Evolutionary conservation across 2,888 invertebrate genomes (phyloP).

Genomic region (Mythimna pallens): DNA sequence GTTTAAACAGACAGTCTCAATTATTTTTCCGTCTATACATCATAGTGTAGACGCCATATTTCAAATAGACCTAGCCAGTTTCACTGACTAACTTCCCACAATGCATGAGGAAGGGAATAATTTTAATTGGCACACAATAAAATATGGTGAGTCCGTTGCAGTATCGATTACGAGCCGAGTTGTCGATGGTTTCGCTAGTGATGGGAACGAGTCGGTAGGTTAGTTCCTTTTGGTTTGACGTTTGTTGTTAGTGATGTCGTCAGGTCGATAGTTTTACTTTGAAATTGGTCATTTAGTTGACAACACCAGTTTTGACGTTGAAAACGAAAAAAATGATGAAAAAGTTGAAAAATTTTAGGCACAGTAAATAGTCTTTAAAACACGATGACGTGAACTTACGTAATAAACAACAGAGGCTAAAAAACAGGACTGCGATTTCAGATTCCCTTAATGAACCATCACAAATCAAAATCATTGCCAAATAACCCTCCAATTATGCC

Average conservation of each 20-base stretch:
- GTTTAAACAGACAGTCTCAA: slow-evolving; percentile 53
- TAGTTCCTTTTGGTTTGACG: slow-evolving; percentile 18
- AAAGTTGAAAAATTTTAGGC: background rate
- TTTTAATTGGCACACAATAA: slow-evolving; percentile 89
- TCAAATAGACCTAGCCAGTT: slow-evolving; percentile 55
- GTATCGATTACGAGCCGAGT: slow-evolving; percentile 77
- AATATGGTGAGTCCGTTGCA: slow-evolving; percentile 81
- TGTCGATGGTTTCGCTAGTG: slow-evolving; percentile 69
- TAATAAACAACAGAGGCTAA: rapidly evolving
- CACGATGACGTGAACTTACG: background rate
- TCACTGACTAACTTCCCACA: slow-evolving; percentile 64
- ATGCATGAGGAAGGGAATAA: slow-evolving; percentile 79
- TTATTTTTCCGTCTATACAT: slow-evolving; percentile 64
- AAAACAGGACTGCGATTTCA: background rate
- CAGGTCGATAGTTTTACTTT: slow-evolving; percentile 9
- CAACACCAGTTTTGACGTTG: background rate
- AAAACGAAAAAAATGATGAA: background rate
- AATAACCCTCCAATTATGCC: slow-evolving; percentile 17
- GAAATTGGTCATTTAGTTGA: background rate
- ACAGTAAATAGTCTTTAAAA: background rate
- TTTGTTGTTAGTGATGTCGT: slow-evolving; percentile 11
- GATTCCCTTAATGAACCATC: slow-evolving; percentile 1
- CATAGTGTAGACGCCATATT: slow-evolving; percentile 48
- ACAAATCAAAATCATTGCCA: slow-evolving; percentile 13
- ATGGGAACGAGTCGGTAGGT: slow-evolving; percentile 62